Percentiles rank a stretch among this genome's conserved stretches.
These are phyloP conservation scores for Ecliptopera silaceata DNA, from an alignment of 2,888 invertebrate genomes.

Conservation along the genomic window DNA sequence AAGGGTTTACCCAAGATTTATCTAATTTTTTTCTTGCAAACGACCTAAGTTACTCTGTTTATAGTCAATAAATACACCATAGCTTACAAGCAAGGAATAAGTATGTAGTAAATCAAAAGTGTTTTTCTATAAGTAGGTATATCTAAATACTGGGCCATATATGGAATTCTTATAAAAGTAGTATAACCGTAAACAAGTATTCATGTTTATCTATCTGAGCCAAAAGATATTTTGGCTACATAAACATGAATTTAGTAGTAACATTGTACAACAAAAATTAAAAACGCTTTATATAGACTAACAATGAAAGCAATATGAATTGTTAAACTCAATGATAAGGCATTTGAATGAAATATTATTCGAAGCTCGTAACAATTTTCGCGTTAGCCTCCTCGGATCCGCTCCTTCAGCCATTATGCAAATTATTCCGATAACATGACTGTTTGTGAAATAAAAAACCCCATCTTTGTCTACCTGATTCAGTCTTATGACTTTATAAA, in stretches of 20 bases:
- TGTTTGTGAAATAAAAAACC: conserved; percentile 31
- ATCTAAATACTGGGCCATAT: background rate
- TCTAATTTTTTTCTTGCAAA: conserved; percentile 59
- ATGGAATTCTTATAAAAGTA: background rate
- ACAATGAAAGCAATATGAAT: conserved; percentile 13
- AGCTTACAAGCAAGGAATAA: conserved; percentile 17
- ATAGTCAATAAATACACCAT: conserved; percentile 55
- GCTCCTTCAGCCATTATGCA: conserved; percentile 31
- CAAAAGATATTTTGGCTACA: too few relatives aligned
- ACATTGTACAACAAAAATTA: background rate
- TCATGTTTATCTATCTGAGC: too few relatives aligned
- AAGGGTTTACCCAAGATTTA: conserved; percentile 38
- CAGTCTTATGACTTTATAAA: conserved; percentile 32
- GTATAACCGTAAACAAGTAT: background rate
- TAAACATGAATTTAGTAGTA: too few relatives aligned
- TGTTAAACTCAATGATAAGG: conserved; percentile 22
- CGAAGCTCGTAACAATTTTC: conserved; percentile 28
- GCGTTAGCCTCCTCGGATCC: conserved; percentile 17
- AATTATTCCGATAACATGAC: conserved; percentile 33
- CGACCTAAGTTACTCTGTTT: conserved; percentile 55
- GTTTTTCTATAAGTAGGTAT: conserved; percentile 15
- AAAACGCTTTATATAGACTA: background rate
- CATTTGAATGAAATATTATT: conserved; percentile 25
- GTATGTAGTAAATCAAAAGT: conserved; percentile 20
- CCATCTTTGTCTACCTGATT: conserved; percentile 32